Evolutionary conservation across 2,797 vertebrate species (phyloP).

Genomic region (Poecilia velifera): DNA sequence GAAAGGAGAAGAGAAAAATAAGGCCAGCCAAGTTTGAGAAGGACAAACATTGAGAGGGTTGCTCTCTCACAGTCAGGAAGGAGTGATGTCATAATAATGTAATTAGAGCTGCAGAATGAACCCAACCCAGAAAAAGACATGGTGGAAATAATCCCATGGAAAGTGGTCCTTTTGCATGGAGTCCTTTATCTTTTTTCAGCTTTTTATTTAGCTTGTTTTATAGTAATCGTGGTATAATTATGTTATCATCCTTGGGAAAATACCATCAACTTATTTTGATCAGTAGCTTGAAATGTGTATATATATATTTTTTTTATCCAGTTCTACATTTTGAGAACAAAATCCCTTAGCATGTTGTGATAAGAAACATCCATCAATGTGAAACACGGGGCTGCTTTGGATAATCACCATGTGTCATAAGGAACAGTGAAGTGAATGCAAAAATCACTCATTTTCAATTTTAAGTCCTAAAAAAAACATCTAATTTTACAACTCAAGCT

Average conservation of each 20-base stretch:
- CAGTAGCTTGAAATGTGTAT: neutral
- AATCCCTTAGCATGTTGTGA: neutral
- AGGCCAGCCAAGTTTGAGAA: conserved; percentile 53
- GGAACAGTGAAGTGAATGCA: neutral
- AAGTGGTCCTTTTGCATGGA: conserved; percentile 2
- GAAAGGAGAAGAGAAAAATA: conserved; percentile 37
- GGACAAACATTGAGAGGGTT: conserved; percentile 23
- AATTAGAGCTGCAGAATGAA: conserved; percentile 20
- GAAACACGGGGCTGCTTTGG: neutral
- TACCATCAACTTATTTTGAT: neutral
- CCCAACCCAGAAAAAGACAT: conserved; percentile 27
- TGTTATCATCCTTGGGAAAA: neutral
- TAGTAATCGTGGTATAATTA: neutral
- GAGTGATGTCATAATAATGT: conserved; percentile 48
- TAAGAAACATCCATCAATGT: neutral
- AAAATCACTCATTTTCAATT: neutral
- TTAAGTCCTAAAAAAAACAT: neutral
- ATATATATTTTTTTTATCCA: no score
- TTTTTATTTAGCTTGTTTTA: neutral
- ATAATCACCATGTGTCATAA: neutral
- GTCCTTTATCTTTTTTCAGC: neutral
- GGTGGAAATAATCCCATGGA: conserved; percentile 26
- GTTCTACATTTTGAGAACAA: neutral
- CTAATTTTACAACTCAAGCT: neutral
- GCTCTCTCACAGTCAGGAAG: conserved; percentile 18